Evolutionary conservation across 1,140 invertebrate species (phyloP).

Genomic region (Lineus longissimus): DNA sequence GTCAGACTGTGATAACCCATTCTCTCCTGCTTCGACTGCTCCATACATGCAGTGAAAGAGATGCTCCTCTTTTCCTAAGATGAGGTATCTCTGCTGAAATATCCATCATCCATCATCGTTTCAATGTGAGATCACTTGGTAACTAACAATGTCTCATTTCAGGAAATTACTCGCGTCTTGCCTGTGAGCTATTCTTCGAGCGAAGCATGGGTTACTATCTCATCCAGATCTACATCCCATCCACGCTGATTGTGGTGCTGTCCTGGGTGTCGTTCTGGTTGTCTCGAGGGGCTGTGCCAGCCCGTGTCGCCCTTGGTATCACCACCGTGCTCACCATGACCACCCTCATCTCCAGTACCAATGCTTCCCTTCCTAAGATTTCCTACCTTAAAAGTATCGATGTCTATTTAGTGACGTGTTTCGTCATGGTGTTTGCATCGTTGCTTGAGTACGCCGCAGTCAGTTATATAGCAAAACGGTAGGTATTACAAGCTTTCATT

Average conservation of each 20-base stretch:
- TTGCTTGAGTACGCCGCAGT: constrained; percentile 30
- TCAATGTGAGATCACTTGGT: no score
- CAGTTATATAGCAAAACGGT: constrained; percentile 60
- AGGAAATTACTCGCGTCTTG: constrained; percentile 97
- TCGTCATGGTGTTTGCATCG: constrained; percentile 65
- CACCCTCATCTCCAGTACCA: constrained; percentile 97
- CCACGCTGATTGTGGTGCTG: constrained; percentile 97
- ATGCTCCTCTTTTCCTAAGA: no score
- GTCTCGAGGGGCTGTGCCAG: constrained; percentile 91
- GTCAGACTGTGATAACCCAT: no score
- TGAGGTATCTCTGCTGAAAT: no score
- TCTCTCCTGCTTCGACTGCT: no score
- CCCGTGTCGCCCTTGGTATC: constrained; percentile 85
- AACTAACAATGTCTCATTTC: no score
- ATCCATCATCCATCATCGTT: no score
- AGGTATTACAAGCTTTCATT: constrained; percentile 20
- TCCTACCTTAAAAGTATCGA: constrained; percentile 97
- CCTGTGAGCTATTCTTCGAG: constrained; percentile 96
- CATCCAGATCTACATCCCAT: constrained; percentile 99
- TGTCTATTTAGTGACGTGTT: constrained; percentile 95
- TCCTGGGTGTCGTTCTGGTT: constrained; percentile 97
- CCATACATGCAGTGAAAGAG: no score
- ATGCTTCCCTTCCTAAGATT: constrained; percentile 95
- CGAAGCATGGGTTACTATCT: constrained; percentile 98
- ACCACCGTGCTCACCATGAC: constrained; percentile 98